Evolutionary conservation across 2,888 invertebrate species (phyloP), one percentile per base, ranked within the genome.

Genomic region (Lithophane socia): DNA sequence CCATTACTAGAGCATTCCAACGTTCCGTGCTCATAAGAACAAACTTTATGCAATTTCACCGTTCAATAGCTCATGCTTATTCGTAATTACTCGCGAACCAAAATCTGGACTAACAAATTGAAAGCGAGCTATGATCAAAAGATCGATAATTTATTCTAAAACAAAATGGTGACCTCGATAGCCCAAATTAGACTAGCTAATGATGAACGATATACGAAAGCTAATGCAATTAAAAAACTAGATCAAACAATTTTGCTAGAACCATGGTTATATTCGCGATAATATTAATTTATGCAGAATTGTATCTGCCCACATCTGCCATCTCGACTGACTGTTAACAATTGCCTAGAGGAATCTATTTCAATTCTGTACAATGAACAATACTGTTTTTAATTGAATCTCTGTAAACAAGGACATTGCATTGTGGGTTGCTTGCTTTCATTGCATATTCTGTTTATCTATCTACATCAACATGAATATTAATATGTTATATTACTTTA

Each of bases 301-400:
- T 42, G 42, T 61, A 79, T 60, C 86, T 82, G 66, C 73, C 73
- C 75, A 81, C 82, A 73, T 72, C 60, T 64, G 56, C 73, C 58
- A 47, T 61, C 71, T 77, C 65, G 60, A 54, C 58, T 79, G 60
- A 54, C 58, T 79, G 78, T 83, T 83, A 78, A 83, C 58, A 81
- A 79, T 80, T 76, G 80, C 82, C 67, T 79, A 76, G 73, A 70
- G 80, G 83, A 87, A 88, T 92, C 86, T 91, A 86, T 91, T 90
- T 92, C 90, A 92, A 92, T 90, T 89, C 77, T 86, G 88, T 89
- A 78, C 91, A 91, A 92, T 92, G 87, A 91, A 88, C 92, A 92
- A 92, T 92, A 89, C 90, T 86, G 85, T 77, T 88, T 87, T 85
- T 91, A 92, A 93, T 93, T 94, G 91, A 88, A 88, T 90, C 88